Evolutionary conservation across 2,113 vertebrate species (phyloP), one percentile per base, ranked within the genome.

Genomic region (Rostratula benghalensis): DNA sequence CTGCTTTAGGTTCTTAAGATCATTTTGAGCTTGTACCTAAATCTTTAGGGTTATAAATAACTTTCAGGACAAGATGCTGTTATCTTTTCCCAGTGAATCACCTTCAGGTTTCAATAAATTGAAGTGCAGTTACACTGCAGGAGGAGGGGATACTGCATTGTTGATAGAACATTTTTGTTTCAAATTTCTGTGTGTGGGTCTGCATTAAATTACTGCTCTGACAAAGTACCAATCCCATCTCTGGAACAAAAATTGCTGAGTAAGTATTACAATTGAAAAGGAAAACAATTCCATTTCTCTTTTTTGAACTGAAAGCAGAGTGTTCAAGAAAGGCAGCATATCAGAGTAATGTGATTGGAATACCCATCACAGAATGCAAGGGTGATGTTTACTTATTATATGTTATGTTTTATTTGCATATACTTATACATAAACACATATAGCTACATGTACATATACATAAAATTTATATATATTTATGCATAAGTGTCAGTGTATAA

Each of bases 161-260:
- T 76, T 76, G 77, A 65, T 65, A 41, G 39, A 50, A 19, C 54
- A 65, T 57, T 92, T 94, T 82, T 60, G 18, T 27, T 64, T 25
- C 48, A 31, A 87, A 59, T 71, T 94, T 93, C 70, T 89, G 31
- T 14, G 2, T 75, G 74, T 61, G 25, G 39, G 13, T 28, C 63
- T 76, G 61, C 59, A 95, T 69, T 76, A 73, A 93, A 91, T 79
- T 75, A 50, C 50, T 91, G 17, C 76, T 83, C 54, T 92, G 79
- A 90, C 28, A 87, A 95, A 80, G 12, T 48, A 93, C 48, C 41
- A 85, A 61, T 50, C 31, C 78, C 11, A 33, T 61, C 13, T 85
- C 67, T 90, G 82, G 41, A 94, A 91, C 41, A 7, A 90, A 61
- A 95, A 87, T 18, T 80, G 78, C 70, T 91, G 77, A 84, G 15